Base-by-base conservation (phyloP, 2,797 vertebrate genomes). In the Pygocentrus nattereri region DNA sequence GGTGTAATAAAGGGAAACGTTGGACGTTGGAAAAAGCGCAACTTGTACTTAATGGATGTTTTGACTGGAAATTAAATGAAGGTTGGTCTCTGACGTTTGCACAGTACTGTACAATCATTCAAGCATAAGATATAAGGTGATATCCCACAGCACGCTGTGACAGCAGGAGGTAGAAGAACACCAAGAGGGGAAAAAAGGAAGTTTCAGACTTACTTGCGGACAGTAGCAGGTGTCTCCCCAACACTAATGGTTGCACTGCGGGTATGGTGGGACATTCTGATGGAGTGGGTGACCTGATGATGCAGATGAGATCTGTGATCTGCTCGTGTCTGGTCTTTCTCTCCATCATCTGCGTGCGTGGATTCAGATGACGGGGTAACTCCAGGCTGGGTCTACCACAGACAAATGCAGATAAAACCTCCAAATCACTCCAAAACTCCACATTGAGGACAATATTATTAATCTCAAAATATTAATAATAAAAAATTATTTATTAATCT, bases 141-240 rank as follows among this genome's bases (percentile, higher is more conserved):
- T 59, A 7, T 59, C 64, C 27, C 27, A 18, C 27, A 30, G 1
- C 3, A 19, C 19, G 61, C 16, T 15, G 64, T 4, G 23, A 8
- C 27, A 64, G 30, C 52, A 72, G 23, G 3, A 21, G 15, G 1
- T 25, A 68, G 16, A 81, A 70, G 31, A 80, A 38, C 15, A 56
- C 2, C 52, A 80, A 16, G 85, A 25, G 64, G 76, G 30, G 16
- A 41, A 21, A 31, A 34, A 15, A 3, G 2, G 49, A 0, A 11
- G 3, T 21, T 44, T 44, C 41, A 10, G 19, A 0, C 82, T 90
- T 83, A 99, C 98, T 95, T 97, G 89, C 95, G 70, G 67, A 98
- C 90, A 73, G 81, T 89, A 87, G 90, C 90, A 0, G 98, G 97
- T n/a, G 98, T 98, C 87, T 94, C 93, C 85, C 97, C 97, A 56